Percentiles rank a stretch among this genome's conserved stretches.
These are phyloP conservation scores for Paramisgurnus dabryanus DNA, from an alignment of 2,113 vertebrate genomes.

Conservation along the genomic window DNA sequence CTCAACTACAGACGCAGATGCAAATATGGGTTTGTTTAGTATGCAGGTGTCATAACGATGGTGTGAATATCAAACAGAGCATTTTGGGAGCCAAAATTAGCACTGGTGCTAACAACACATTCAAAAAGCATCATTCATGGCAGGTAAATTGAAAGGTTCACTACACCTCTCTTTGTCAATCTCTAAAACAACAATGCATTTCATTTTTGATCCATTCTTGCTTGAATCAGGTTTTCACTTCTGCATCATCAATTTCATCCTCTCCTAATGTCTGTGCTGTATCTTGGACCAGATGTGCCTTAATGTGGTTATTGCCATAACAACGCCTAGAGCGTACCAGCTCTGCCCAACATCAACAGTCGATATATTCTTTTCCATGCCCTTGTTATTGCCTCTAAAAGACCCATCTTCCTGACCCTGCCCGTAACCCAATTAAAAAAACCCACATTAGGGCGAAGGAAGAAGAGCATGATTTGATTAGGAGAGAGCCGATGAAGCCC, in stretches of 20 bases:
- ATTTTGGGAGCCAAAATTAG: conserved; percentile 40
- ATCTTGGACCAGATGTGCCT: conserved; percentile 58
- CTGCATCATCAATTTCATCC: conserved; percentile 34
- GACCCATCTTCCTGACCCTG: conserved; percentile 56
- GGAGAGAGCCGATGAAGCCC: conserved; percentile 51
- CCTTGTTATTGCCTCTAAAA: conserved; percentile 50
- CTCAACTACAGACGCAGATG: conserved; percentile 52
- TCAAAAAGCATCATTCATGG: conserved; percentile 41
- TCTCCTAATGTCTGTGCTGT: conserved; percentile 40
- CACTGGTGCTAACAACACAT: conserved; percentile 23
- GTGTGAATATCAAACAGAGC: conserved; percentile 58
- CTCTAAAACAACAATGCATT: conserved; percentile 29
- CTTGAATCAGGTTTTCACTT: conserved; percentile 29
- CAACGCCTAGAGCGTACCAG: conserved; percentile 51
- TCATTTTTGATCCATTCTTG: conserved; percentile 32
- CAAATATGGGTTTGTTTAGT: conserved; percentile 53
- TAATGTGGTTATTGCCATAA: conserved; percentile 63
- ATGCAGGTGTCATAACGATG: conserved; percentile 55
- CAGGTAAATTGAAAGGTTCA: conserved; percentile 39
- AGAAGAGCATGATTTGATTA: conserved; percentile 58
- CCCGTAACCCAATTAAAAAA: conserved; percentile 59
- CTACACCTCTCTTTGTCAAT: conserved; percentile 35
- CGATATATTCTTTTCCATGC: conserved; percentile 29
- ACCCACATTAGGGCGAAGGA: conserved; percentile 55
- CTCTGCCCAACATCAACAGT: conserved; percentile 59